A percentile compares a stretch with the other conserved stretches of the same genome.
Conservation (phyloP, 2,113 vertebrate genomes). For the Boleophthalmus pectinirostris region DNA sequence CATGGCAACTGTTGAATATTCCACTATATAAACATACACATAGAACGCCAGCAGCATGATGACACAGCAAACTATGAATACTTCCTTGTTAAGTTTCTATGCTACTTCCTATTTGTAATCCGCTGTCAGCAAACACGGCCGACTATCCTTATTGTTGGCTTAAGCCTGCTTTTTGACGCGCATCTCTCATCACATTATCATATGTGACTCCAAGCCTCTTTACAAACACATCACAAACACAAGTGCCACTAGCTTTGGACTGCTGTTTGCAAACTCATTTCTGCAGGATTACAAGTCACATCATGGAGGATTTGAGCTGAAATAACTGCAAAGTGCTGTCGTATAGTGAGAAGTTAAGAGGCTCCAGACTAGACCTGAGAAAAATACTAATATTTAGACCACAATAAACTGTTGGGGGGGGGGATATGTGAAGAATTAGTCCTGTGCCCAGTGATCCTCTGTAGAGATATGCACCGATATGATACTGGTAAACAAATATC, state of each 20-base stretch:
- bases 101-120: not conserved
- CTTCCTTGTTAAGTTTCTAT: too few relatives aligned
- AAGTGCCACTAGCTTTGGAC: not conserved
- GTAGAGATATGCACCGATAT: not conserved
- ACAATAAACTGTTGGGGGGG: conserved; percentile 41
- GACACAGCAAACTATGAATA: too few relatives aligned
- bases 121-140: not conserved
- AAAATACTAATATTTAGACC: conserved; percentile 28
- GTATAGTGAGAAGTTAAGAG: conserved; percentile 14
- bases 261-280: conserved; percentile 10
- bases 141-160: not conserved
- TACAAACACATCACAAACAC: not conserved
- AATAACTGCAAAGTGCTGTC: conserved; percentile 25
- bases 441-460: conserved; percentile 30
- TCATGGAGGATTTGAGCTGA: conserved; percentile 33
- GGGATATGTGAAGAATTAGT: conserved; percentile 44
- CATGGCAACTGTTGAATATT: too few relatives aligned
- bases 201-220: not conserved
- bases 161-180: not conserved
- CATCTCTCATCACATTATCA: not conserved
- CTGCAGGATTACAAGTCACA: conserved; percentile 6
- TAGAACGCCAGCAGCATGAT: too few relatives aligned
- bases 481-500: too few relatives aligned
- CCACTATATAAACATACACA: too few relatives aligned
- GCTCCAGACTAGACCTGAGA: conserved; percentile 18